A percentile compares a stretch with the other conserved stretches of the same genome.
phyloP scores from a whole-genome alignment of 30 jellyfish, hydroid and myxozoan genomes.

The Mastigias papua region DNA sequence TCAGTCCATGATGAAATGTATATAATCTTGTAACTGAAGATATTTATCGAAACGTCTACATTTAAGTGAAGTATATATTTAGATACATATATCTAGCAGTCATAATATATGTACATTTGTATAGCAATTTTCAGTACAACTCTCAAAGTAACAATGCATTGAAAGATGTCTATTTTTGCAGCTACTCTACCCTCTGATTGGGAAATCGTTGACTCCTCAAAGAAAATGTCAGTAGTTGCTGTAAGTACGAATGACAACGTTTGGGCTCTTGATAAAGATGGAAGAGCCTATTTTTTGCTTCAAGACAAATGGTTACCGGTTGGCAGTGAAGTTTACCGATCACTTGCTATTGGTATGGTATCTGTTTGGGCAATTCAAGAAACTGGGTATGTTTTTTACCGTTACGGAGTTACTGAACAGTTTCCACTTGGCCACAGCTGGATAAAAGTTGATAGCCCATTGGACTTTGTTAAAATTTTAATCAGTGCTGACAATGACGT shows the following conservation, averaged over 20 bases:
- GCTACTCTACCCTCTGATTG: conserved; percentile 40
- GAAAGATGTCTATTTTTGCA: background rate
- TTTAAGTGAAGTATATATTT: no score
- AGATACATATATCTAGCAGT: no score
- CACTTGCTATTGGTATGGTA: conserved; percentile 18
- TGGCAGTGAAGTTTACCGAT: conserved; percentile 15
- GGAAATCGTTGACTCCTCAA: conserved; percentile 12
- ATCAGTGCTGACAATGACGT: conserved; percentile 31
- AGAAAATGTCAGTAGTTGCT: conserved; percentile 2
- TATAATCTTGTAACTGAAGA: no score
- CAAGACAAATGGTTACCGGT: conserved; percentile 1
- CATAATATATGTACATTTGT: no score
- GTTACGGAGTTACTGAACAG: conserved; percentile 26
- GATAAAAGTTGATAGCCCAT: conserved; percentile 17
- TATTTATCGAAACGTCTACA: no score
- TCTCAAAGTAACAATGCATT: no score
- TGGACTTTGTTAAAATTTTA: background rate
- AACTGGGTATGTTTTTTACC: conserved; percentile 12
- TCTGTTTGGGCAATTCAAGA: conserved; percentile 47
- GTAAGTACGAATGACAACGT: conserved; percentile 1
- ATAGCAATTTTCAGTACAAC: no score
- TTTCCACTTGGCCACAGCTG: conserved; percentile 36
- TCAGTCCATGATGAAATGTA: no score
- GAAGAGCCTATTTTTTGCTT: background rate
- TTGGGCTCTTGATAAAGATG: conserved; percentile 35